Conservation (phyloP, 2,888 invertebrate genomes). For the Dioctria linearis region DNA sequence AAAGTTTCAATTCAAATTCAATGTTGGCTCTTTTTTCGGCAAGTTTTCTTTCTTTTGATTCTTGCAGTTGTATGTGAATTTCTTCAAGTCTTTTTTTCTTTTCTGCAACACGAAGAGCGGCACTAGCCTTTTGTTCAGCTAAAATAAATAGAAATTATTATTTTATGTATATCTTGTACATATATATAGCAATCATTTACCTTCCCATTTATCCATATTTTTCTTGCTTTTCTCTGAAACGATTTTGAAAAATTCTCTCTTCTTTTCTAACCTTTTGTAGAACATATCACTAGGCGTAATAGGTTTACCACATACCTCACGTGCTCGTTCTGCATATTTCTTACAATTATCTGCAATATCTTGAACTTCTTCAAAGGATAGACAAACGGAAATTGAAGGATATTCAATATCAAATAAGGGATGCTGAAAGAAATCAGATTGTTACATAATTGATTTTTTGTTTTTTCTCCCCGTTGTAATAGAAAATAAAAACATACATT, state of each 20-base stretch:
- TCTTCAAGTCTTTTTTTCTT: constrained; percentile 64
- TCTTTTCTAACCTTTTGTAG: constrained; percentile 71
- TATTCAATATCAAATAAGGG: constrained; percentile 65
- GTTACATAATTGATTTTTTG: neutral
- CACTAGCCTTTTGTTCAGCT: constrained; percentile 61
- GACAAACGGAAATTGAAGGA: constrained; percentile 67
- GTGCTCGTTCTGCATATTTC: constrained; percentile 62
- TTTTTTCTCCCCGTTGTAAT: neutral
- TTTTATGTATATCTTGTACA: neutral
- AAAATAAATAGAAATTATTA: constrained; percentile 12
- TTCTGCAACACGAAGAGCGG: constrained; percentile 61
- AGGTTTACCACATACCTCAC: constrained; percentile 71
- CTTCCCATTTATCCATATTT: constrained; percentile 66
- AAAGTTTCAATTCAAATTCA: constrained; percentile 63
- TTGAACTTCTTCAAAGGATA: constrained; percentile 66
- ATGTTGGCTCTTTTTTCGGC: constrained; percentile 65
- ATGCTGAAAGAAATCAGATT: constrained; percentile 62
- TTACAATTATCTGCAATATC: constrained; percentile 61
- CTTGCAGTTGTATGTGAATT: constrained; percentile 64
- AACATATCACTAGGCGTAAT: constrained; percentile 73
- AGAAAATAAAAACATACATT: constrained; percentile 72
- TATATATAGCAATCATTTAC: constrained; percentile 18
- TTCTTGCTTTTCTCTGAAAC: constrained; percentile 70
- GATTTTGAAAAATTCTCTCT: constrained; percentile 73
- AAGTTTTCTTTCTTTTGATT: constrained; percentile 64